These are phyloP conservation scores for Trichomycterus rosablanca DNA, from an alignment of 2,113 vertebrate genomes.

Conservation along the genomic window DNA sequence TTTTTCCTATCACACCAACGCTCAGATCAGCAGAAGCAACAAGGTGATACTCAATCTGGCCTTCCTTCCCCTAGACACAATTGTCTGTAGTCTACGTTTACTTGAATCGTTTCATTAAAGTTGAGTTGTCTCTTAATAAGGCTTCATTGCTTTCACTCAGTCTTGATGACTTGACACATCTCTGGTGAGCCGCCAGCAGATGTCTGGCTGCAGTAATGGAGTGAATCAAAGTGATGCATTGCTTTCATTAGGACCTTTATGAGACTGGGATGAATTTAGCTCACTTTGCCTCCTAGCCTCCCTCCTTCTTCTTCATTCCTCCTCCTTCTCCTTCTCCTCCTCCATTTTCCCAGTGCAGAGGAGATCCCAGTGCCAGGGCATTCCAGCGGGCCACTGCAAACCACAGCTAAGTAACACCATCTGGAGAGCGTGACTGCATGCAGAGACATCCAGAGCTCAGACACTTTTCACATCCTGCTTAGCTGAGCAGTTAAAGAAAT, in stretches of 20 bases:
- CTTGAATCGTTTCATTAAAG: no score
- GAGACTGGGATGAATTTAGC: constrained; percentile 4
- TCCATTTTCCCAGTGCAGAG: constrained; percentile 37
- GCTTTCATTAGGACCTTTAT: constrained; percentile 50
- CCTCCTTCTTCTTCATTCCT: constrained; percentile 8
- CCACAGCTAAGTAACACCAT: constrained; percentile 69
- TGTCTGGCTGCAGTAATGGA: constrained; percentile 43
- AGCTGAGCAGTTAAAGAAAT: constrained; percentile 56
- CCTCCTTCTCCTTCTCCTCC: no score
- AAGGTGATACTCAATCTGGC: no score
- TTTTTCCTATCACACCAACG: no score
- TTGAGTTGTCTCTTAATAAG: no score
- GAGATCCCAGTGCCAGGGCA: constrained; percentile 50
- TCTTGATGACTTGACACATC: no score
- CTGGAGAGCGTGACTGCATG: constrained; percentile 69
- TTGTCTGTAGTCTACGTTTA: no score
- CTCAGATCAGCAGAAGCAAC: no score
- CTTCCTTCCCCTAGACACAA: no score
- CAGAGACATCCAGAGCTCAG: constrained; percentile 55
- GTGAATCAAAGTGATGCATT: constrained; percentile 45
- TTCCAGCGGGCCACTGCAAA: constrained; percentile 52
- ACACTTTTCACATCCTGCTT: constrained; percentile 64
- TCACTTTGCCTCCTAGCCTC: constrained; percentile 5
- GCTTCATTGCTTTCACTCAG: no score
- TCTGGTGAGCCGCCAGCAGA: constrained; percentile 41